A percentile compares a stretch with the other conserved stretches of the same genome.
Conservation (phyloP, 2,797 vertebrate genomes). For the Dicrostonyx torquatus region DNA sequence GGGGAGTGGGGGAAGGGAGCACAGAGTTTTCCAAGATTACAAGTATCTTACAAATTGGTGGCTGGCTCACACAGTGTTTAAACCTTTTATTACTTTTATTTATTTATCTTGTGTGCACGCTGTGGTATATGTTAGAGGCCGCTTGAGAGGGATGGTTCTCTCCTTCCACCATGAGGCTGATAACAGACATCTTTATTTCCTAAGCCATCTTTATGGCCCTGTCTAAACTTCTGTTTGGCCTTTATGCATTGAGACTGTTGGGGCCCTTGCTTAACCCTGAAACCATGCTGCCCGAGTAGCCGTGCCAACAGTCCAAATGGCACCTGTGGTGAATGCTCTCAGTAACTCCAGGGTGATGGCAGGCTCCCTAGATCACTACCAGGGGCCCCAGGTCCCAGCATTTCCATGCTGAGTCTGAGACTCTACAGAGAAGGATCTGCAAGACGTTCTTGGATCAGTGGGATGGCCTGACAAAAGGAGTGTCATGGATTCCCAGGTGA, state of each 20-base stretch:
- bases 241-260: not conserved
- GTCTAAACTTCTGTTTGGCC: not conserved
- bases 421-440: not conserved
- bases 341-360: rapidly evolving
- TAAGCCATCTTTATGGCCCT: not conserved
- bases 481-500: not conserved
- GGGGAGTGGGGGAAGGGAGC: not conserved
- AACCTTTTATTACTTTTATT: not conserved
- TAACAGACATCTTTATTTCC: not conserved
- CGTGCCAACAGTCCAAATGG: too few relatives aligned
- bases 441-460: not conserved
- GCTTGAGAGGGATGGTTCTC: not conserved
- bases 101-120: not conserved
- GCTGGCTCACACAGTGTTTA: not conserved
- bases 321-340: too few relatives aligned
- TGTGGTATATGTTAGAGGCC: not conserved
- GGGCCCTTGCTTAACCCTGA: not conserved
- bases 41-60: not conserved
- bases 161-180: not conserved
- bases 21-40: not conserved
- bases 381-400: not conserved
- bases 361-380: rapidly evolving
- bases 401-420: not conserved
- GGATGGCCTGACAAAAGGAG: not conserved
- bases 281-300: rapidly evolving